Evolutionary conservation across 2,113 vertebrate genomes (phyloP).

Genomic region (Clarias batrachus): DNA sequence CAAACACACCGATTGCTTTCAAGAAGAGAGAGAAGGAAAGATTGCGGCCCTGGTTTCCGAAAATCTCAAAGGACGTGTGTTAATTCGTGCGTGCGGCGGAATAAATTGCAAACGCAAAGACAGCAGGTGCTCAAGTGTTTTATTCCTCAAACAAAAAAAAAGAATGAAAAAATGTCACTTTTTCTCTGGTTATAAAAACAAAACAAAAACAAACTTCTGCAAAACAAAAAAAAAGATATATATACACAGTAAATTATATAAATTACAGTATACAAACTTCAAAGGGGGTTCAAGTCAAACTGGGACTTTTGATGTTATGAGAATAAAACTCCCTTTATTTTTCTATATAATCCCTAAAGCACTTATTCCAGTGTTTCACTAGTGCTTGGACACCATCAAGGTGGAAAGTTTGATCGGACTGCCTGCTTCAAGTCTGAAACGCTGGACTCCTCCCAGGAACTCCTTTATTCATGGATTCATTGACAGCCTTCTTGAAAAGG

Average conservation of each 20-base stretch:
- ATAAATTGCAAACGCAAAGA: not conserved
- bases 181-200: not conserved
- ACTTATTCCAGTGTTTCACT: too few relatives aligned
- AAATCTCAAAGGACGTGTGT: not conserved
- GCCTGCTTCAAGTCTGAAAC: too few relatives aligned
- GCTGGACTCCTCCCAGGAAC: too few relatives aligned
- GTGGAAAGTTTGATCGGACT: too few relatives aligned
- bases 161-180: not conserved
- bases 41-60: not conserved
- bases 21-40: not conserved
- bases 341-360: too few relatives aligned
- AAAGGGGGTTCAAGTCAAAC: too few relatives aligned
- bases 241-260: not conserved
- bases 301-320: too few relatives aligned
- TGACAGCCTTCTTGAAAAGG: too few relatives aligned
- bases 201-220: not conserved
- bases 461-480: too few relatives aligned
- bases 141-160: not conserved
- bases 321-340: too few relatives aligned
- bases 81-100: not conserved
- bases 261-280: not conserved
- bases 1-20: not conserved
- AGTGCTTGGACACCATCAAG: too few relatives aligned
- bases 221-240: not conserved
- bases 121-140: not conserved